These are phyloP conservation scores for Cecidostiba fungosa DNA, from an alignment of 2,888 invertebrate species.

Conservation along the genomic window DNA sequence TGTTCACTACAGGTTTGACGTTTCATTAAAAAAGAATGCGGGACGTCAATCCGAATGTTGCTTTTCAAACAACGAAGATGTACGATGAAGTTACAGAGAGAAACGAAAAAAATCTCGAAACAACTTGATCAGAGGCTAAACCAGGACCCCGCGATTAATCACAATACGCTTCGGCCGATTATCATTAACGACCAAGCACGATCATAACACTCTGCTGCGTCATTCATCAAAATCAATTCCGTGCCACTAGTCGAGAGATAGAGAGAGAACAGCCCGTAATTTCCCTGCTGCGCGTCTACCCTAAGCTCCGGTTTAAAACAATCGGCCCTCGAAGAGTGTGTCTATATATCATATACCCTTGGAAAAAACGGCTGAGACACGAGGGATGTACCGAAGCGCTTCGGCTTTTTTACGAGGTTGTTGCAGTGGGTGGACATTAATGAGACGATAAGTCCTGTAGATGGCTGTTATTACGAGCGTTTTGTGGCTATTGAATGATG, in stretches of 20 bases:
- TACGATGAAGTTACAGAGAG: too few relatives aligned
- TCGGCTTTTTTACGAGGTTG: neutral
- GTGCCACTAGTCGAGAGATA: neutral
- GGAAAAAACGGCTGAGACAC: neutral
- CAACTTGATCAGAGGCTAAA: neutral
- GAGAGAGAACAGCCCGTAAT: neutral
- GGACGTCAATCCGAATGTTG: too few relatives aligned
- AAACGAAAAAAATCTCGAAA: neutral
- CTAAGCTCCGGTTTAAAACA: neutral
- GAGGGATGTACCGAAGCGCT: neutral
- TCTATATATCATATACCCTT: neutral
- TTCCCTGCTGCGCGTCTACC: neutral
- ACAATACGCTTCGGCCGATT: neutral
- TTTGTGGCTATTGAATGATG: neutral
- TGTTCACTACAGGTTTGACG: too few relatives aligned
- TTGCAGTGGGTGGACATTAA: neutral
- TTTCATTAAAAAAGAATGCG: too few relatives aligned
- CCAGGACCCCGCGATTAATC: neutral
- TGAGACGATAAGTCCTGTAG: conserved; percentile 10
- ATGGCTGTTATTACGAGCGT: neutral
- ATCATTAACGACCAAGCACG: neutral
- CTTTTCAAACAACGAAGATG: too few relatives aligned
- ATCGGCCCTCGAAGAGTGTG: neutral
- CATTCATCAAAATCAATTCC: conserved; percentile 27
- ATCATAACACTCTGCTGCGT: neutral